phyloP scores from a whole-genome alignment of 2,113 vertebrate genomes.

The Etheostoma cragini region DNA sequence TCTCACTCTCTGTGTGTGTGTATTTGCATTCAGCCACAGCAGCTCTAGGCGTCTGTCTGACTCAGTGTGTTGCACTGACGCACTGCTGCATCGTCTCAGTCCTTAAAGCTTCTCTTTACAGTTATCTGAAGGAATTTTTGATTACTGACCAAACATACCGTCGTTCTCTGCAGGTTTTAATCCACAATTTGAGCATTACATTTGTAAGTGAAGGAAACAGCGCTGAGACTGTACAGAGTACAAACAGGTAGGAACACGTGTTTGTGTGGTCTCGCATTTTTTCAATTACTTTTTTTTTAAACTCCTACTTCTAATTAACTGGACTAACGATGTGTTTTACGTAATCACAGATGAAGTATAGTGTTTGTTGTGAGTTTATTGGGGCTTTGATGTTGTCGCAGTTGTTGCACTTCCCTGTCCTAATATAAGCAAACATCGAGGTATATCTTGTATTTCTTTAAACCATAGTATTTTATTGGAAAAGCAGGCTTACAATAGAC shows the following conservation, averaged over 20 bases:
- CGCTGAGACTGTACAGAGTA: background rate
- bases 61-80: constrained; percentile 6
- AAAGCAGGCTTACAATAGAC: background rate
- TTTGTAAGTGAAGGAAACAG: constrained; percentile 1
- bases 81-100: constrained; percentile 16
- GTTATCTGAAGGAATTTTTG: constrained; percentile 17
- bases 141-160: background rate
- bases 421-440: background rate
- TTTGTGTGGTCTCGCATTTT: background rate
- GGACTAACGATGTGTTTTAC: background rate
- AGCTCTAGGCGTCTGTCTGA: background rate
- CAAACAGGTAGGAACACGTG: constrained; percentile 27
- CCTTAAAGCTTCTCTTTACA: background rate
- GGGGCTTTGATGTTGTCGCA: too few relatives aligned
- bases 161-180: background rate
- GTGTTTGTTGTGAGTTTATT: background rate
- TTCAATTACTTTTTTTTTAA: background rate
- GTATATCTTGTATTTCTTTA: background rate
- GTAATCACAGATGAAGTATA: background rate
- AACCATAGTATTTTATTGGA: background rate
- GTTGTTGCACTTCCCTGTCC: background rate
- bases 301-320: background rate
- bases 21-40: constrained; percentile 1
- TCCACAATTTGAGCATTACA: constrained; percentile 17
- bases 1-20: background rate